Base-by-base conservation (phyloP, 2,888 invertebrate species). In the Chloromyia formosa region DNA sequence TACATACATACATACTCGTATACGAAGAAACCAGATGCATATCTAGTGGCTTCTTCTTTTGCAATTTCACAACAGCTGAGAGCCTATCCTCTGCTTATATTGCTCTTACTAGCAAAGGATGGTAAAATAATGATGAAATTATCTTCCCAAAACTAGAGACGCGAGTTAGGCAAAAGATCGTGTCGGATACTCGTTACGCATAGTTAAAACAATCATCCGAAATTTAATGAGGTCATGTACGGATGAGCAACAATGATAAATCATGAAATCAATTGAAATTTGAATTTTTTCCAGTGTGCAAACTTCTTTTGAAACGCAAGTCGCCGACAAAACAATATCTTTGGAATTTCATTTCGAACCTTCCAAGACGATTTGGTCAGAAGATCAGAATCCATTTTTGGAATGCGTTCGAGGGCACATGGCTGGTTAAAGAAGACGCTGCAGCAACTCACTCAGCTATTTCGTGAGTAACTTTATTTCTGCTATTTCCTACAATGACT, bases 401-500 rank as follows among this genome's bases (percentile, higher is more conserved):
- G 62, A 62, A 62, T 62, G 62, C 40, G 22, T n/a, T 62, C 5
- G 10, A 10, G 62, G 4, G 14, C 4, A n/a, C 4, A 9, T 20
- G 56, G 56, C 5, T 56, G 10, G 54, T 0, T 16, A 12, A 12
- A 54, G 54, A 54, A 9, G 54, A 54, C 54, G 54, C 5, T 56
- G 20, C 18, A n/a, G 22, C 56, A 20, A 56, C 5, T 14, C 14
- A 16, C 16, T 62, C 42, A 16, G 3, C 18, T 22, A 22, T 53
- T 54, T 18, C 35, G 56, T 71, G 56, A 56, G 71, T 71, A 71
- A 27, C 42, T 71, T 71, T 54, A 56, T 10, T 71, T 56, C 16
- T 35, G 56, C 42, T 71, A 71, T 71, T 71, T 71, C 56, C 56
- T 54, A 71, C 56, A 71, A 71, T 71, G 71, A 71, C 71, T 71